Evolutionary conservation across 2,888 invertebrate species (phyloP), one percentile per base, ranked within the genome.

Genomic region (Lysandra coridon): DNA sequence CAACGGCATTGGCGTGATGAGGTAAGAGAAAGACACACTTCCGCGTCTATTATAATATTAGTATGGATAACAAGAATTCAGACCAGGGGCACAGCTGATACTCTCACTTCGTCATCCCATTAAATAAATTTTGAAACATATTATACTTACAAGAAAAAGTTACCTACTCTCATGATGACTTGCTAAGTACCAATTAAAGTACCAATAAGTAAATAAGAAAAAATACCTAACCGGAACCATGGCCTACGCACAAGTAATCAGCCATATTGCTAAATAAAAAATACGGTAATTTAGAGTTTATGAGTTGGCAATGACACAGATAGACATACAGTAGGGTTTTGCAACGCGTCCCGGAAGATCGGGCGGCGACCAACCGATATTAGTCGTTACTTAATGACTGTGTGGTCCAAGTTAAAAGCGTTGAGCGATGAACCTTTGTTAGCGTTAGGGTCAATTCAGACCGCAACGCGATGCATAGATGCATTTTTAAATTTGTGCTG

Each of bases 311-410:
- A 62, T 79, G 79, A 79, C 79, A 79, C 62, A 79, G 30, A 64
- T 60, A 79, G 74, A 75, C 44, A 23, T 12, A 60, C 37, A 79
- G 37, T 17, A 74, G 40, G 73, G 60, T 79, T 44, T 74, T 40
- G 40, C 44, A 75, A 75, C 62, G 44, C 33, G 17, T 60, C 76
- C 79, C 79, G 79, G 79, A 79, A 79, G 75, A 62, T 74, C 75
- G 62, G 60, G 75, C 74, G 60, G 74, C 75, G 79, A 73, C 79
- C 62, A 44, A 60, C 57, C 57, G 79, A 79, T 79, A 79, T 74
- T 79, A 79, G 40, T 74, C 73, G 60, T 79, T 79, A 79, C 75
- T 79, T 23, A 60, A 75, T 74, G 69, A 69, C 69, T 30, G 60
- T 30, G 1, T 79, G 74, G 79, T 49, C 5, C 30, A 79, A 23